Base-by-base conservation (phyloP, 2,888 invertebrate genomes). In the Mylabris sibirica region DNA sequence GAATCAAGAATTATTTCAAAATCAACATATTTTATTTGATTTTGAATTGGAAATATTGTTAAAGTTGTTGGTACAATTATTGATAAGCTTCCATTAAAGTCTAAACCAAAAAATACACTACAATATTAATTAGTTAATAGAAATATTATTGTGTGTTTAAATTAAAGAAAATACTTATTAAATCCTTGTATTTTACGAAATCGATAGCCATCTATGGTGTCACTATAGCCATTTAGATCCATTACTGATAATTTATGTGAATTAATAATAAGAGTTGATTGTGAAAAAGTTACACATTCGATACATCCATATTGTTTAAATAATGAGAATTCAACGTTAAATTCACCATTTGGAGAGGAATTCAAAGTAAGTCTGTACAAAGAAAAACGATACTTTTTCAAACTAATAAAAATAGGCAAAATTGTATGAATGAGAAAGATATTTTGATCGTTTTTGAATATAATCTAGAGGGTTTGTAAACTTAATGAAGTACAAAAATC, bases 101-200 rank as follows among this genome's bases (percentile, higher is more conserved):
- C 73, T 9, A 77, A 67, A 2, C 64, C 74, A 17, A 79, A 64
- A 65, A 78, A 73, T 68, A 73, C 71, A 26, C 79, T 80, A 59
- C 70, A 76, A 78, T 63, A 60, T 57, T 2, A 66, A 61, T 17
- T n/a, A 26, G 64, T 14, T 59, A 60, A 14, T 41, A 49, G 26
- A 34, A 60, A 64, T 12, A 3, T 24, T 64, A 6, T 57, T 67
- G 60, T 65, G 63, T 44, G 11, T 59, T 17, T 12, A 12, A 11
- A 26, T 17, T 49, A 11, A 8, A 35, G 1, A 20, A n/a, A 22
- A 63, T 63, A 72, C 76, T 75, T 71, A 77, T 76, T 44, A 41
- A 22, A 12, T 57, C 12, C 34, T 11, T 17, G 11, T 35, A 53
- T 35, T 61, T 61, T 61, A 41, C 61, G 38, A 22, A 41, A 41